Percentiles rank a stretch among this genome's conserved stretches.
phyloP scores from a whole-genome alignment of 1,140 invertebrate genomes.

The Arion vulgaris region DNA sequence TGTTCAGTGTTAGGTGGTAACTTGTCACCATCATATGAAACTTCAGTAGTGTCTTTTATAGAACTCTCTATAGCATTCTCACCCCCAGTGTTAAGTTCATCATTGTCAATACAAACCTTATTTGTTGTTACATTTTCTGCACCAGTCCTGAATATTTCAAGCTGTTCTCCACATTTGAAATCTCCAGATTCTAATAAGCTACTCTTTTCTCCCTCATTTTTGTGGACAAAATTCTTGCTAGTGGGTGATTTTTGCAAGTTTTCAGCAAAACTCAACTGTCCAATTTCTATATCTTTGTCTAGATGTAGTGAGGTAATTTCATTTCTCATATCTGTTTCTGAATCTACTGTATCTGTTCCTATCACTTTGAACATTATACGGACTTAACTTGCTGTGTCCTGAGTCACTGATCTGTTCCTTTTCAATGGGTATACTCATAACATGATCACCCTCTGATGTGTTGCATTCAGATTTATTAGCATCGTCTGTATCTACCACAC shows the following conservation, averaged over 20 bases:
- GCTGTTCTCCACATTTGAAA: background rate
- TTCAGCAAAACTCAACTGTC: background rate
- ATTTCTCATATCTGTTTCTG: no score
- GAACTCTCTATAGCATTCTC: no score
- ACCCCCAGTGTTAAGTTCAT: background rate
- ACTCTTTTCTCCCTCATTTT: background rate
- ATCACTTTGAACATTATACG: no score
- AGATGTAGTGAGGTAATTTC: no score
- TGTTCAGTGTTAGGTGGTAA: no score
- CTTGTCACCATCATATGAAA: no score
- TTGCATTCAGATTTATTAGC: background rate
- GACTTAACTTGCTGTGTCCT: background rate
- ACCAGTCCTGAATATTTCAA: background rate
- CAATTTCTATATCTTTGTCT: no score
- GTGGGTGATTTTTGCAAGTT: background rate
- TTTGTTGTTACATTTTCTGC: background rate
- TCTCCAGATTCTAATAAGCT: background rate
- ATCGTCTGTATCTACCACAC: background rate
- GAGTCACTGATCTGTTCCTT: background rate
- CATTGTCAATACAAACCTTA: background rate
- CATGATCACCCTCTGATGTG: background rate
- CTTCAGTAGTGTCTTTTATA: no score
- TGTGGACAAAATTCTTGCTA: background rate
- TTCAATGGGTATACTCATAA: background rate
- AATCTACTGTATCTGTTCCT: no score